Evolutionary conservation across 37 sponge, comb jelly and placozoan genomes (phyloP).

Genomic region (Cliona cf. orientalis): DNA sequence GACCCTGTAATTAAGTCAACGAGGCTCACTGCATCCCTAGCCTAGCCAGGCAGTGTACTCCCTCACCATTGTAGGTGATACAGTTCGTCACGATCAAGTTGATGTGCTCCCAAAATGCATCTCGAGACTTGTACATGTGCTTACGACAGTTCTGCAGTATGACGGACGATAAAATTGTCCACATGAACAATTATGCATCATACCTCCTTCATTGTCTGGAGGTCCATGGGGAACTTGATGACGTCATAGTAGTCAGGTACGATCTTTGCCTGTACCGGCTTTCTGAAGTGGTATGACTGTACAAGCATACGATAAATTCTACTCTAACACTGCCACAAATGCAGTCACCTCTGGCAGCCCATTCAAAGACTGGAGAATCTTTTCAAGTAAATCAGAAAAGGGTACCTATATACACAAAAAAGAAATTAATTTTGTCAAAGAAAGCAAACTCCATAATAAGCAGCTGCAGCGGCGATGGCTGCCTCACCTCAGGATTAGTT

Average conservation of each 20-base stretch:
- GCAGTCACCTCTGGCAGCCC: constrained; percentile 69
- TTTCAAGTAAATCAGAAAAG: constrained; percentile 72
- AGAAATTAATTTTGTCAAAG: neutral
- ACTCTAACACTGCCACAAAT: neutral
- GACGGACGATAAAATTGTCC: neutral
- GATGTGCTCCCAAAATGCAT: constrained; percentile 84
- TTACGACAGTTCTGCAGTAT: constrained; percentile 70
- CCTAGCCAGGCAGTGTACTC: too few species aligned
- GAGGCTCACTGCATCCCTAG: too few species aligned
- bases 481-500: constrained; percentile 72
- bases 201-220: constrained; percentile 94
- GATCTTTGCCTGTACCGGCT: constrained; percentile 87
- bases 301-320: neutral
- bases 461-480: too few species aligned
- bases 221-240: constrained; percentile 97
- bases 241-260: constrained; percentile 95
- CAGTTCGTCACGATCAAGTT: constrained; percentile 94
- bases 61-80: constrained; percentile 90
- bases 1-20: constrained; percentile 70
- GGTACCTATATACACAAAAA: constrained; percentile 51
- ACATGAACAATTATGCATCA: neutral
- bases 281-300: constrained; percentile 85
- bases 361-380: constrained; percentile 60
- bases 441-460: too few species aligned
- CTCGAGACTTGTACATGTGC: constrained; percentile 72